Conservation (phyloP, 2,797 vertebrate genomes). For the Lepus oiostolus region DNA sequence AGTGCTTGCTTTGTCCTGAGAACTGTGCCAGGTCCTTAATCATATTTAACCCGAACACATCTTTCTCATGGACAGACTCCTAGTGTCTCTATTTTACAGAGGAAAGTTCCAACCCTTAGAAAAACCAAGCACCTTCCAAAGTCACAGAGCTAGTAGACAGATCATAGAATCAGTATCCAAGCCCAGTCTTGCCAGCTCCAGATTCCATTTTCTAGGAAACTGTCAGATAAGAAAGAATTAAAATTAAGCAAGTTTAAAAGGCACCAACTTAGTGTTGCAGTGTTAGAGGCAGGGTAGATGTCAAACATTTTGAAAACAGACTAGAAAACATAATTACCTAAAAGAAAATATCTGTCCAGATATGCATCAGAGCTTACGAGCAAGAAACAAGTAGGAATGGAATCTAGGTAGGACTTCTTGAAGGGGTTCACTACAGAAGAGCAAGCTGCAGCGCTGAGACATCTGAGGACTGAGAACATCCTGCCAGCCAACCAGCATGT, state of each 20-base stretch:
- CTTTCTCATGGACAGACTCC: neutral
- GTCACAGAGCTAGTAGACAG: constrained; percentile 57
- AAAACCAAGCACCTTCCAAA: neutral
- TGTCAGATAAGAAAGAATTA: constrained; percentile 24
- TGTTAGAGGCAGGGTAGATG: neutral
- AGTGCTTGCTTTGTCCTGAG: neutral
- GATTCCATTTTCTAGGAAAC: constrained; percentile 27
- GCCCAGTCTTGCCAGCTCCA: neutral
- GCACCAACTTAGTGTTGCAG: constrained; percentile 35
- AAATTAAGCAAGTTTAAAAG: constrained; percentile 40
- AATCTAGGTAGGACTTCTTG: neutral
- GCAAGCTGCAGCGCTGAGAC: neutral
- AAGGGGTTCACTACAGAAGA: neutral
- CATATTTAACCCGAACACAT: neutral
- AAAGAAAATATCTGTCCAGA: constrained; percentile 61
- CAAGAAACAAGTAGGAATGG: neutral
- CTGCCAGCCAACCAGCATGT: neutral
- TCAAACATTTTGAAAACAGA: constrained; percentile 66
- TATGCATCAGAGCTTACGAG: neutral
- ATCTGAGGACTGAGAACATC: neutral
- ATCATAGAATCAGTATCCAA: constrained; percentile 2
- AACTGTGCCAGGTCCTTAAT: neutral
- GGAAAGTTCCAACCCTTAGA: neutral
- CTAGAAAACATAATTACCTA: constrained; percentile 50
- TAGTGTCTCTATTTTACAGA: neutral